Conservation (phyloP, 2,113 vertebrate species). For the Melanerpes aurifrons region DNA sequence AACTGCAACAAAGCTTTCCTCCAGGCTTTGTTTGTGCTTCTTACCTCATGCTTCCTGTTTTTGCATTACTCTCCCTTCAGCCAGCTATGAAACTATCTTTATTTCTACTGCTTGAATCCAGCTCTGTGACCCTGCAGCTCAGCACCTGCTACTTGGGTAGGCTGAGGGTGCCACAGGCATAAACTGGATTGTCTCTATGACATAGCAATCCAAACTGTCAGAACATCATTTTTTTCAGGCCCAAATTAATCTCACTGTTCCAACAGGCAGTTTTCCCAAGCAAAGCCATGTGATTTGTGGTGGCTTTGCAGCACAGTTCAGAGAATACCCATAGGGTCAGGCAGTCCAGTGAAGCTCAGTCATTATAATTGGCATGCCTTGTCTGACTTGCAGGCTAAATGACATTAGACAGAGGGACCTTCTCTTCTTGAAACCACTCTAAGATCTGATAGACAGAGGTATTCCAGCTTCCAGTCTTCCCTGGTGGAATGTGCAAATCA, state of each 20-base stretch:
- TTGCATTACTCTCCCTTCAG: neutral
- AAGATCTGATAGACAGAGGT: neutral
- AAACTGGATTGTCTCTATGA: neutral
- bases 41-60: slow-evolving; percentile 37
- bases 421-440: neutral
- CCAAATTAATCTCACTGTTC: neutral
- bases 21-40: neutral
- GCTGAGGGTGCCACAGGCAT: neutral
- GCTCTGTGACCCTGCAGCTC: neutral
- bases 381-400: neutral
- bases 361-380: neutral
- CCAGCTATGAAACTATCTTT: neutral
- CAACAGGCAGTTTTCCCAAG: neutral
- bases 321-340: neutral
- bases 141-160: neutral
- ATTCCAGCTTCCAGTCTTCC: neutral
- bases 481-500: neutral
- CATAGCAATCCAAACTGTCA: neutral
- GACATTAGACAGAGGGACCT: neutral
- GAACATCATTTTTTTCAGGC: neutral
- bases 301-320: neutral
- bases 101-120: neutral
- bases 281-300: neutral
- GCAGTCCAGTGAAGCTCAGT: neutral
- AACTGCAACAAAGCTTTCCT: neutral